Percentiles rank a stretch among this genome's conserved stretches.
Conservation (phyloP, 2,113 vertebrate species). For the Amphiprion percula region DNA sequence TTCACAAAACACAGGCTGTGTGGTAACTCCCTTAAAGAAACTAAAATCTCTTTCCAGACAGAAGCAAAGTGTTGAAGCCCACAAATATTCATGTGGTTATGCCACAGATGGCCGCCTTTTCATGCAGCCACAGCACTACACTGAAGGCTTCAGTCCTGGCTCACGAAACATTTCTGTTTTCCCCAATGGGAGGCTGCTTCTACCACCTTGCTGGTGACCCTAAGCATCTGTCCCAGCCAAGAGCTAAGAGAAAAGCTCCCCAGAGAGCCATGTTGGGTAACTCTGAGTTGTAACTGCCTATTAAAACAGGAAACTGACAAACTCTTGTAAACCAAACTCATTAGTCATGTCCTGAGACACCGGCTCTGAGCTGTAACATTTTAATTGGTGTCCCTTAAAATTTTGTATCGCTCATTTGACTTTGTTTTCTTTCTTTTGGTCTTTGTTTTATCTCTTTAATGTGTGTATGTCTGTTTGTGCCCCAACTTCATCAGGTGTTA, state of each 20-base stretch:
- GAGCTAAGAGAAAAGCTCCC: conserved; percentile 62
- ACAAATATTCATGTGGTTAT: conserved; percentile 72
- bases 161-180: conserved; percentile 64
- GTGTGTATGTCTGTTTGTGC: not conserved
- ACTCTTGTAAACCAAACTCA: conserved; percentile 77
- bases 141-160: conserved; percentile 56
- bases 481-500: not conserved
- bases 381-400: conserved; percentile 56
- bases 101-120: conserved; percentile 71
- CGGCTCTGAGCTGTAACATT: conserved; percentile 62
- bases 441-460: conserved; percentile 2
- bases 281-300: conserved; percentile 70
- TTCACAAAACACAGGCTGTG: conserved; percentile 38
- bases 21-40: conserved; percentile 60
- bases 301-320: conserved; percentile 79
- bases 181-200: conserved; percentile 64
- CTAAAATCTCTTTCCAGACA: conserved; percentile 64
- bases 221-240: conserved; percentile 65
- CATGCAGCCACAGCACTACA: conserved; percentile 31
- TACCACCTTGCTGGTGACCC: conserved; percentile 71
- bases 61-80: conserved; percentile 74
- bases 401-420: conserved; percentile 1
- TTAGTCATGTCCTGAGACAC: conserved; percentile 76
- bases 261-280: conserved; percentile 71
- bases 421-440: conserved; percentile 3